Percentiles rank a stretch among this genome's conserved stretches.
Evolutionary conservation across 2,113 vertebrate species (phyloP).

Genomic region (Columba livia): DNA sequence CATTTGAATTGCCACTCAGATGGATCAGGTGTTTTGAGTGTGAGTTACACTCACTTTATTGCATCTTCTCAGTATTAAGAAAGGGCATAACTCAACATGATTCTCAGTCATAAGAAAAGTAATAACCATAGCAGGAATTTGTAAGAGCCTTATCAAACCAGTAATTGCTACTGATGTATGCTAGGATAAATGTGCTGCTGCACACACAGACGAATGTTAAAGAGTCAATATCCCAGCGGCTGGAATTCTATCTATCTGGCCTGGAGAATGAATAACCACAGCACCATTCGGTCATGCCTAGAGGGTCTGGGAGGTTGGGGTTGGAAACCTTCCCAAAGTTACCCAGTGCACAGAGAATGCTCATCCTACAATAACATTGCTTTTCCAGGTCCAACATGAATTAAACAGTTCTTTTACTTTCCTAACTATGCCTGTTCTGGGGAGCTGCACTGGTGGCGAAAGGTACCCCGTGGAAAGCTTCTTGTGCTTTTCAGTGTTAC

Average conservation of each 20-base stretch:
- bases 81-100: not conserved
- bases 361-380: not conserved
- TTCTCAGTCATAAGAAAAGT: conserved; percentile 46
- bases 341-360: not conserved
- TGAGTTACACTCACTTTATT: not conserved
- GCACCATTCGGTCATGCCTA: accelerated
- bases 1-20: not conserved
- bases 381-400: not conserved
- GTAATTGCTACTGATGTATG: not conserved
- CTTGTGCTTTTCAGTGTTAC: not conserved
- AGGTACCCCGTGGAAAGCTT: not conserved
- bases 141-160: conserved; percentile 16
- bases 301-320: not conserved
- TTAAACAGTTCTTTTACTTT: not conserved
- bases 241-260: not conserved
- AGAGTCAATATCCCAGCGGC: not conserved
- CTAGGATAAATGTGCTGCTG: not conserved
- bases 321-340: not conserved
- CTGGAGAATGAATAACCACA: not conserved
- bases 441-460: not conserved
- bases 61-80: not conserved
- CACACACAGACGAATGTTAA: not conserved
- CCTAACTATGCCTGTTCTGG: not conserved
- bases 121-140: not conserved
- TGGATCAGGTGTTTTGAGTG: not conserved